Percentiles rank a stretch among this genome's conserved stretches.
Conservation (phyloP, 2,113 vertebrate species). For the Empidonax traillii region DNA sequence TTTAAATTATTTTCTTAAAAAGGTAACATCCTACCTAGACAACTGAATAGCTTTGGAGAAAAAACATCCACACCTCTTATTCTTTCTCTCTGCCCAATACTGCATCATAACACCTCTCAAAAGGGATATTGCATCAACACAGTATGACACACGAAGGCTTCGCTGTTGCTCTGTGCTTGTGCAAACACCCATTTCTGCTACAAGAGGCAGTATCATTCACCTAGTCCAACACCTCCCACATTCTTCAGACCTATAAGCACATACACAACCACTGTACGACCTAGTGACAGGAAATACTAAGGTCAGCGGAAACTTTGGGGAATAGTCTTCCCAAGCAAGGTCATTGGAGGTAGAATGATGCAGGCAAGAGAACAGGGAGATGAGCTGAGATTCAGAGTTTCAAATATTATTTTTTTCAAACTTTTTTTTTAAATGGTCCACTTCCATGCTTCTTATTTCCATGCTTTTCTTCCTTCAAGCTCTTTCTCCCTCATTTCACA, state of each 20-base stretch:
- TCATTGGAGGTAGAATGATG: background rate
- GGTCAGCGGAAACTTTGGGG: background rate
- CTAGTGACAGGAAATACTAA: background rate
- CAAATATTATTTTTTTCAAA: background rate
- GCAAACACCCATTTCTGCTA: background rate
- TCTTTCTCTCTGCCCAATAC: background rate
- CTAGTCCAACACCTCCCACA: background rate
- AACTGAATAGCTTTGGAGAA: background rate
- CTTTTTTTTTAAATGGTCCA: background rate
- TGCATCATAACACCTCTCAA: background rate
- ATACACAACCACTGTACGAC: background rate
- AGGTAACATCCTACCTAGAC: background rate
- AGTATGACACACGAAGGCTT: background rate
- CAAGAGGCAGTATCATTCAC: background rate
- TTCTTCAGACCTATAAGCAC: background rate
- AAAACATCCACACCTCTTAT: background rate
- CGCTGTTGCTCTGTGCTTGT: fast-evolving
- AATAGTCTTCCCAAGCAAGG: background rate
- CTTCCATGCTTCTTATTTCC: background rate
- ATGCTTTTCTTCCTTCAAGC: background rate
- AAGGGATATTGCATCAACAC: background rate
- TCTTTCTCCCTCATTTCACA: background rate
- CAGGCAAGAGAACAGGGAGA: background rate
- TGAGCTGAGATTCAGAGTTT: background rate
- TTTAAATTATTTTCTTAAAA: background rate